Conservation (phyloP, 1,140 invertebrate species). For the Asobara japonica region DNA sequence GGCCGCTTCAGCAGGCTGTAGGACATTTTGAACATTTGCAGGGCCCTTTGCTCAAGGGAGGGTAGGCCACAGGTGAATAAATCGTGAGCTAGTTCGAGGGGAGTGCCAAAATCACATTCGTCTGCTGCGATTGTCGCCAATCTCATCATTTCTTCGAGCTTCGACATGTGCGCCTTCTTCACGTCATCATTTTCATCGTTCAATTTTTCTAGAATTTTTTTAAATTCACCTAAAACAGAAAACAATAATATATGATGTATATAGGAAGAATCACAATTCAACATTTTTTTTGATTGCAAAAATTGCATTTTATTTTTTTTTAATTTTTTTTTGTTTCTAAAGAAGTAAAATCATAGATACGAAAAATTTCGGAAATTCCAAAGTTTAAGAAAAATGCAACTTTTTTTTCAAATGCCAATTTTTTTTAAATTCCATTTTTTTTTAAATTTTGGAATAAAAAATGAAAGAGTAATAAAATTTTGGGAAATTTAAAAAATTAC, state of each 20-base stretch:
- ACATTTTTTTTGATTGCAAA: no score
- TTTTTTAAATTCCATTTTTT: no score
- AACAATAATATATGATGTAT: slow-evolving; percentile 19
- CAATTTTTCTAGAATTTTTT: slow-evolving; percentile 78
- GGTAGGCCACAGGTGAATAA: slow-evolving; percentile 81
- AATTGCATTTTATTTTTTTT: no score
- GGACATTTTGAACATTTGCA: slow-evolving; percentile 76
- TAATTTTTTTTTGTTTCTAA: no score
- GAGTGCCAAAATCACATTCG: slow-evolving; percentile 94
- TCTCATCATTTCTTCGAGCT: slow-evolving; percentile 81
- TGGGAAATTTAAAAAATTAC: no score
- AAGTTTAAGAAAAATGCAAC: no score
- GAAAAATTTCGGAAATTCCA: no score
- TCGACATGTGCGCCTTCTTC: slow-evolving; percentile 69
- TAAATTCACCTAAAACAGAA: slow-evolving; percentile 72
- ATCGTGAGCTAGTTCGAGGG: slow-evolving; percentile 87
- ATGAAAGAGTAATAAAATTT: no score
- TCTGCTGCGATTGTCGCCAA: slow-evolving; percentile 89
- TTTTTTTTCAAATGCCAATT: no score
- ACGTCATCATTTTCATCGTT: slow-evolving; percentile 69
- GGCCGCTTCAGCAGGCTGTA: slow-evolving; percentile 81
- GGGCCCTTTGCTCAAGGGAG: slow-evolving; percentile 73
- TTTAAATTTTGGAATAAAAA: no score
- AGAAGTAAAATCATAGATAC: no score
- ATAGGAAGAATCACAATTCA: slow-evolving; percentile 17